Evolutionary conservation across 2,888 invertebrate genomes (phyloP).

Genomic region (Drosophila neotestacea): DNA sequence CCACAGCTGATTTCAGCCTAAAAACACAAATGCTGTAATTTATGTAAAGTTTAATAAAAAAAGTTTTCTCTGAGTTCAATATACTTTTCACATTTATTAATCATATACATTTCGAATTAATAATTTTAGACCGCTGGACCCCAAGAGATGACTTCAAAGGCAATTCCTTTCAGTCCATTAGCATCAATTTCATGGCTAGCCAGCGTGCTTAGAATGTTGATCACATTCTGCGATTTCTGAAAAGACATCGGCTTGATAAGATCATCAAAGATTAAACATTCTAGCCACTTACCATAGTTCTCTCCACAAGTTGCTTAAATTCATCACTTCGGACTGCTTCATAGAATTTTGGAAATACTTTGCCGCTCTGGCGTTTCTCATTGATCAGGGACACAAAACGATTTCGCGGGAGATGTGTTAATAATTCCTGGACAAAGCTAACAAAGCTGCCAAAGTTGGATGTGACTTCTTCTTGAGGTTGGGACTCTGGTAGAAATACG

Average conservation of each 20-base stretch:
- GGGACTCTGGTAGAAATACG: conserved; percentile 30
- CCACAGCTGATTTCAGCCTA: too few relatives aligned
- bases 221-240: conserved; percentile 63
- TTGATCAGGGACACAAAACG: conserved; percentile 73
- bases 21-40: background rate
- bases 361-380: conserved; percentile 64
- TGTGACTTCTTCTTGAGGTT: background rate
- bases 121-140: conserved; percentile 55
- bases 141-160: conserved; percentile 78
- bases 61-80: background rate
- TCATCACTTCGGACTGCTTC: conserved; percentile 67
- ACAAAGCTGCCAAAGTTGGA: conserved; percentile 51
- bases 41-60: background rate
- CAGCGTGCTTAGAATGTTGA: conserved; percentile 60
- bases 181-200: conserved; percentile 68
- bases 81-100: background rate
- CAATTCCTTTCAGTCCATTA: conserved; percentile 64
- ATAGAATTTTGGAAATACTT: conserved; percentile 75
- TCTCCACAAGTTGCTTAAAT: conserved; percentile 64
- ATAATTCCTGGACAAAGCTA: conserved; percentile 71
- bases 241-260: conserved; percentile 3
- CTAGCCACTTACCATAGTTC: conserved; percentile 60
- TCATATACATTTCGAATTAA: background rate
- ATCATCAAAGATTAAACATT: too few relatives aligned
- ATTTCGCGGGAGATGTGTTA: conserved; percentile 71